These are phyloP conservation scores for Formica selysi DNA, from an alignment of 1,140 invertebrate genomes.

Conservation along the genomic window DNA sequence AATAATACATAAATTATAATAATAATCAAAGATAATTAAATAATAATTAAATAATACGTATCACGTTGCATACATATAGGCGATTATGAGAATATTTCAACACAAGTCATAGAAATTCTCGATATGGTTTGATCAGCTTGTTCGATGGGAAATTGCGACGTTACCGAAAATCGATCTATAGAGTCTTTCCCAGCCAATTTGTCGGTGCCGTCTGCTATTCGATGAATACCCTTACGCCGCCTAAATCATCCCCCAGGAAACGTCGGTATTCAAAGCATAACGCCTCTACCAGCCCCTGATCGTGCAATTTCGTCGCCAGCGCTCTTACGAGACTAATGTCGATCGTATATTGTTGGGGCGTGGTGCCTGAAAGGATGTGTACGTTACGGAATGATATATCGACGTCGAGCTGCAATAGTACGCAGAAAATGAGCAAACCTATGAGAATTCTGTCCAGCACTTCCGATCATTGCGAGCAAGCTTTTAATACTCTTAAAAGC, in stretches of 20 bases:
- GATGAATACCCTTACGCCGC: slow-evolving; percentile 71
- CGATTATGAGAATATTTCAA: background rate
- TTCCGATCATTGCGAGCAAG: slow-evolving; percentile 14
- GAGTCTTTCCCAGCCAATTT: slow-evolving; percentile 77
- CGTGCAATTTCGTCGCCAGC: slow-evolving; percentile 75
- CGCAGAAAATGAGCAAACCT: slow-evolving; percentile 36
- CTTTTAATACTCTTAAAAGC: slow-evolving; percentile 36
- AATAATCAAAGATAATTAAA: no score
- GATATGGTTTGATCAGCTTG: background rate
- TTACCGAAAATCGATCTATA: slow-evolving; percentile 66
- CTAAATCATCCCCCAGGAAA: slow-evolving; percentile 73
- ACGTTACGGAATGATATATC: slow-evolving; percentile 62
- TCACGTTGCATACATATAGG: no score
- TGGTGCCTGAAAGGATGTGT: slow-evolving; percentile 58
- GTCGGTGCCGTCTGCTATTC: slow-evolving; percentile 69
- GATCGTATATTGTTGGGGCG: slow-evolving; percentile 78
- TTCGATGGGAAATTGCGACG: slow-evolving; percentile 19
- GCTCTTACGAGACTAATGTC: slow-evolving; percentile 76
- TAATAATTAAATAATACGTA: no score
- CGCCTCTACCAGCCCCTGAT: slow-evolving; percentile 75
- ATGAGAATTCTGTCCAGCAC: slow-evolving; percentile 23
- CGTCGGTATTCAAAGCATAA: slow-evolving; percentile 75
- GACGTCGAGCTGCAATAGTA: background rate
- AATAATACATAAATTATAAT: no score
- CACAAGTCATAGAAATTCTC: background rate